Evolutionary conservation across 1,140 invertebrate species (phyloP).

Genomic region (Drosophila repleta): DNA sequence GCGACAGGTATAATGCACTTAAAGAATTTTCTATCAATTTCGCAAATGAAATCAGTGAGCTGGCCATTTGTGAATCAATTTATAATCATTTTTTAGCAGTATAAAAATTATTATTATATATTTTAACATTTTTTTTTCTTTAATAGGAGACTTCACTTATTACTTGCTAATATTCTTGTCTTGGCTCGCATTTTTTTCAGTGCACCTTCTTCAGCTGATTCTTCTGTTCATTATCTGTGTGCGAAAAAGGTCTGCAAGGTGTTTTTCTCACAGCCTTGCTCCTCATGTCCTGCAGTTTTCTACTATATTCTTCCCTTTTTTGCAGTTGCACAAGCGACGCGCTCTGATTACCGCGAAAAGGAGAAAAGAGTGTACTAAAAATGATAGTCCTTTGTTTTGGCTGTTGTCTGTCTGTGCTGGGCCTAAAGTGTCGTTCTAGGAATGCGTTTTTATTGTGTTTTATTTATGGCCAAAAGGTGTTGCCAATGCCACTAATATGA

Average conservation of each 20-base stretch:
- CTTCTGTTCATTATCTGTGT: constrained; percentile 10
- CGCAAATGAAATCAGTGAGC: not conserved
- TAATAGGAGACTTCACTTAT: too few species aligned
- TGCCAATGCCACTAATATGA: constrained; percentile 48
- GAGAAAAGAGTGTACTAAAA: constrained; percentile 12
- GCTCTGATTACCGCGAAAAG: constrained; percentile 65
- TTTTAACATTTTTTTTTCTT: too few species aligned
- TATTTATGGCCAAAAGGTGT: constrained; percentile 75
- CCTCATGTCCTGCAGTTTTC: constrained; percentile 1
- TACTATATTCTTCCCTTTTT: constrained; percentile 38
- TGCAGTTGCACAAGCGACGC: constrained; percentile 70
- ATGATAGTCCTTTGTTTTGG: constrained; percentile 24
- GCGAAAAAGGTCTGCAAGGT: constrained; percentile 46
- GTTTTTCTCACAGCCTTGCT: constrained; percentile 33
- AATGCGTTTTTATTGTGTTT: constrained; percentile 17
- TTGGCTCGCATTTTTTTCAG: constrained; percentile 6
- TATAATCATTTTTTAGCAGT: too few species aligned
- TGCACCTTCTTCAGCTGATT: constrained; percentile 27
- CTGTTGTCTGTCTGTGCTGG: too few species aligned
- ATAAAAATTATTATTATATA: too few species aligned
- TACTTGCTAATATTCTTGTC: too few species aligned
- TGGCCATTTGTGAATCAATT: too few species aligned
- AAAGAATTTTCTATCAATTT: not conserved
- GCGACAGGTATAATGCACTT: constrained; percentile 66
- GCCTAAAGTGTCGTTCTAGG: constrained; percentile 36